Base-by-base conservation (phyloP, 2,888 invertebrate species). In the Odontocerum albicorne region DNA sequence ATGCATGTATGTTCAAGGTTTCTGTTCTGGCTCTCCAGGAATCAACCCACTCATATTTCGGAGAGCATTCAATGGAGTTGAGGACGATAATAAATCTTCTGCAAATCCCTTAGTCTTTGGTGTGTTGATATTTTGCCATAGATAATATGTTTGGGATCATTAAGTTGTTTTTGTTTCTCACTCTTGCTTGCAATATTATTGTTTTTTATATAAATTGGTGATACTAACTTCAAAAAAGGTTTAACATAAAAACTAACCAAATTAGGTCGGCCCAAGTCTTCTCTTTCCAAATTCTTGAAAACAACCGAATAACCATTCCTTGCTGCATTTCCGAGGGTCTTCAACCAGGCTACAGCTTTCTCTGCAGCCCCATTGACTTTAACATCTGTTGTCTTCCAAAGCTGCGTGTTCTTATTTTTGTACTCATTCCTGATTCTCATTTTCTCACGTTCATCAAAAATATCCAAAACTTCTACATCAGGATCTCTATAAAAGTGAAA, bases 321-420 rank as follows among this genome's bases (percentile, higher is more conserved):
- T 0, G 92, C 92, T 0, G 88, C 82, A 55, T 84, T 80, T 0
- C 91, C 92, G 15, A 92, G 72, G 60, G 87, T 83, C 62, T 84
- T 81, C 15, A 88, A 79, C 87, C 89, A 90, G 46, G 83, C 78
- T 4, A 91, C 78, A 0, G 87, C 89, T 1, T 82, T 71, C n/a
- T 73, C 70, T 38, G 80, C 67, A 38, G 77, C 65, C 3, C 66
- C 70, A 2, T 68, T 65, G 19, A 64, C 62, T 10, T 57, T 15
- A 20, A 63, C 57, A 62, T 67, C 69, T 10, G 65, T 63, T 3
- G 64, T 64, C 3, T 67, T 66, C 73, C 73, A 73, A n/a, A 72
- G 22, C 12, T 47, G 39, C 36, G 44, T 44, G 17, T 38, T 38
- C 1, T 35, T 45, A 13, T 38, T 19, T 6, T 31, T 27, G 7